Evolutionary conservation across 2,888 invertebrate genomes (phyloP).

Genomic region (Chalcis sispes): DNA sequence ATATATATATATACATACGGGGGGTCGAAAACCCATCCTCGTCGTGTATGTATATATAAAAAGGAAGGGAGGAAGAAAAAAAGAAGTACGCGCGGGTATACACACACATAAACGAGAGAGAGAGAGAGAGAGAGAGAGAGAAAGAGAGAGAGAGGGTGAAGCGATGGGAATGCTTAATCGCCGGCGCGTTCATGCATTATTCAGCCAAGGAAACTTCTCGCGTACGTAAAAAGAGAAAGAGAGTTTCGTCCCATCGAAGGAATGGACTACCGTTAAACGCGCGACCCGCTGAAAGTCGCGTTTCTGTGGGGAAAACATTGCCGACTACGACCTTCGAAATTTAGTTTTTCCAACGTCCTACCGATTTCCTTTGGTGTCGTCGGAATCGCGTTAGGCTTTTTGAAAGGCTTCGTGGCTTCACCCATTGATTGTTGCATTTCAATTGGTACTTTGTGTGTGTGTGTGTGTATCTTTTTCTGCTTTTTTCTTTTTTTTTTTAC

Average conservation of each 20-base stretch:
- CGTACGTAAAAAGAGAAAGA: no score
- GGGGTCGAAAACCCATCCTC: conserved; percentile 23
- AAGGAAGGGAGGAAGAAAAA: conserved; percentile 6
- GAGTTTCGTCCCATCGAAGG: neutral
- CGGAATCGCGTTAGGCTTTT: neutral
- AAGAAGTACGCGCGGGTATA: neutral
- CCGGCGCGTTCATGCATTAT: conserved; percentile 46
- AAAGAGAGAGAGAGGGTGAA: conserved; percentile 10
- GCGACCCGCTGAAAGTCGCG: neutral
- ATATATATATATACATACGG: neutral
- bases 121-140: conserved; percentile 1
- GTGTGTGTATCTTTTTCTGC: no score
- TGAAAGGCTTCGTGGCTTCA: neutral
- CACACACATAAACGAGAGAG: neutral
- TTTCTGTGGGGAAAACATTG: neutral
- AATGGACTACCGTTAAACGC: conserved; percentile 40
- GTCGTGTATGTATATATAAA: no score
- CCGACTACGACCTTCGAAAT: neutral
- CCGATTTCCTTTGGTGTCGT: neutral
- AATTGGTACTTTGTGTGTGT: neutral
- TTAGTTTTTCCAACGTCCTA: neutral
- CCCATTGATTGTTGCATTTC: neutral
- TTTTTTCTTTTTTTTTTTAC: neutral
- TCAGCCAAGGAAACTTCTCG: conserved; percentile 17
- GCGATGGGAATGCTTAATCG: conserved; percentile 55